Base-by-base conservation (phyloP, 2,797 vertebrate genomes). In the Neosilurus mollespiculum region DNA sequence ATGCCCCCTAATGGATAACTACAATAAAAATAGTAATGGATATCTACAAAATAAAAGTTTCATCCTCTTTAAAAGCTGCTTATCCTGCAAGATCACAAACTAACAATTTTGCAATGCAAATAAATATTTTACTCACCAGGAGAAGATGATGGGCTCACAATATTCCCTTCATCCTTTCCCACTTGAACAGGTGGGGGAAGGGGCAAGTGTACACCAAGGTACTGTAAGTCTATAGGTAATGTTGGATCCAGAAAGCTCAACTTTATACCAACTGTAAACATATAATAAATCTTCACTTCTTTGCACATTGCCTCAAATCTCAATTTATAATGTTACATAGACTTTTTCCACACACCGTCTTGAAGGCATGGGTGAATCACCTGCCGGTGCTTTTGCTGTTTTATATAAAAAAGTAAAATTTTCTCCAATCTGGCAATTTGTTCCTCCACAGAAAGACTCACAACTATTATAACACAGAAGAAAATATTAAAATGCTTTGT, bases 311-410 rank as follows among this genome's bases (percentile, higher is more conserved):
- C 12, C 9, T 26, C 26, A 53, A 30, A 30, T 3, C 2, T 51
- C 37, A 30, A 12, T 16, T 53, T 4, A 65, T 64, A 24, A 49
- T 14, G 30, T 30, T 24, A 71, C 4, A 30, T 43, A 16, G 30
- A 37, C 2, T 15, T 65, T 82, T 5, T 64, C 61, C 18, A 87
- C 91, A 90, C 88, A 98, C 97, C 97, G 90, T 97, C 95, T 89
- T 96, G 96, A 87, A 99, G 95, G 64, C 94, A 94, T 43, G 96
- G 96, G 91, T 99, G 97, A 92, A 99, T 96, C 83, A 96, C 95
- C 89, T 98, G 97, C 87, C 94, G 96, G 88, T 98, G 94, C 88
- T 94, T 94, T 87, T 96, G 91, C 18, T 90, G 89, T 77, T 91
- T 92, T 78, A 99, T 93, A 87, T 99, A 95, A 88, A 92, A 92